A percentile compares a stretch with the other conserved stretches of the same genome.
Evolutionary conservation across 2,888 invertebrate species (phyloP).

Genomic region (Cantharis flavilabris): DNA sequence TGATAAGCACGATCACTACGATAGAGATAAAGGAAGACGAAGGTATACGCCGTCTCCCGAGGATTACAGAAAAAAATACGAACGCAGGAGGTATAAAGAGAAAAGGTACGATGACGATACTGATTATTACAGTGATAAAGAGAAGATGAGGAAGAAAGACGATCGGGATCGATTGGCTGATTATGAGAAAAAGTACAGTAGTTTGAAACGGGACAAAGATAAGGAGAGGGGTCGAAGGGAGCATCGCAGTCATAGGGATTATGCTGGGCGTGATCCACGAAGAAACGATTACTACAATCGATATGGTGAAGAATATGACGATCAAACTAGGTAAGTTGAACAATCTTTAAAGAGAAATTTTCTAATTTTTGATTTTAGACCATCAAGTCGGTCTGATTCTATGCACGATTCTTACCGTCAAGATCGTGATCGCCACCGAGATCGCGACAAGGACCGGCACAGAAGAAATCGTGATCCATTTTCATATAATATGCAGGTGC

Average conservation of each 20-base stretch:
- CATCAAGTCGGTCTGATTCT: constrained; percentile 55
- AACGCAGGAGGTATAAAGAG: constrained; percentile 54
- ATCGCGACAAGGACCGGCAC: constrained; percentile 46
- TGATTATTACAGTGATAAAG: constrained; percentile 68
- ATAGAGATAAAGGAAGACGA: constrained; percentile 25
- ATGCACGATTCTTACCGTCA: constrained; percentile 52
- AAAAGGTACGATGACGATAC: constrained; percentile 69
- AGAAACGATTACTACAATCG: constrained; percentile 43
- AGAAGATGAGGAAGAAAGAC: constrained; percentile 57
- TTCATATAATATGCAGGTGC: constrained; percentile 47
- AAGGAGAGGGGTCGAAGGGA: constrained; percentile 47
- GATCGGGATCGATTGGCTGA: constrained; percentile 51
- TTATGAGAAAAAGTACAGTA: constrained; percentile 51
- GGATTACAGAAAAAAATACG: constrained; percentile 41
- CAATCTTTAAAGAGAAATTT: neutral
- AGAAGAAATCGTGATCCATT: constrained; percentile 47
- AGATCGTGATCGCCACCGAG: constrained; percentile 47
- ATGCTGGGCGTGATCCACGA: constrained; percentile 41
- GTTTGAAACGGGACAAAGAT: constrained; percentile 47
- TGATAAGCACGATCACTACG: constrained; percentile 26
- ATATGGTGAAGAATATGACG: constrained; percentile 53
- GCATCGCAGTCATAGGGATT: constrained; percentile 45
- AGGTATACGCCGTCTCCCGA: constrained; percentile 43
- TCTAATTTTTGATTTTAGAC: constrained; percentile 42
- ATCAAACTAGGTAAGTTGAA: constrained; percentile 39